Percentiles rank a stretch among this genome's conserved stretches.
These are phyloP conservation scores for Julus scandinavius DNA, from an alignment of 2,888 invertebrate species.

Conservation along the genomic window DNA sequence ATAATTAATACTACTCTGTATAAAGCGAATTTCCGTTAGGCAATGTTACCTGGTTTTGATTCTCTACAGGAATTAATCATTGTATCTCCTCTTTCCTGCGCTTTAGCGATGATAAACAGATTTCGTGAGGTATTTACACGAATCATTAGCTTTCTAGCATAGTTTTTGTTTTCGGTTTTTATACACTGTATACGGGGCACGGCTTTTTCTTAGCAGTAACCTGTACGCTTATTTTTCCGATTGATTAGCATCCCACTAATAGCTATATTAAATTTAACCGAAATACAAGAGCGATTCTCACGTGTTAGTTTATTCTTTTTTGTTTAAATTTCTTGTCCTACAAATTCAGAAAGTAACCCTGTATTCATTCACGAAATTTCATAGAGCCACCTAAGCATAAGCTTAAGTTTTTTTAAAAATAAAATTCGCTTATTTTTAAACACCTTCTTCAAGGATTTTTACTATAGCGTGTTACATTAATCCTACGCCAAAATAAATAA, in stretches of 20 bases:
- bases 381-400: too few species aligned
- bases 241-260: neutral
- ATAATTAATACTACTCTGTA: too few species aligned
- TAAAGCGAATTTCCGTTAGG: neutral
- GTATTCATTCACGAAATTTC: neutral
- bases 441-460: too few species aligned
- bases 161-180: neutral
- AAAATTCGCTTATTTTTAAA: neutral
- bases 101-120: conserved; percentile 17
- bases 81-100: conserved; percentile 5
- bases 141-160: conserved; percentile 12
- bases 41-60: neutral
- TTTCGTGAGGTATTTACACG: neutral
- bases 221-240: neutral
- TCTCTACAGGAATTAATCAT: neutral
- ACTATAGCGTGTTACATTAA: too few species aligned
- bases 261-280: neutral
- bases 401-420: neutral
- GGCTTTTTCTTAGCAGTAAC: neutral
- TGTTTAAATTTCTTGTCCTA: neutral
- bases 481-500: too few species aligned
- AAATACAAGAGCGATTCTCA: neutral
- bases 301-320: neutral
- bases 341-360: neutral
- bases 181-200: neutral